phyloP scores from a whole-genome alignment of 2,888 invertebrate species.

The Patella pellucida region DNA sequence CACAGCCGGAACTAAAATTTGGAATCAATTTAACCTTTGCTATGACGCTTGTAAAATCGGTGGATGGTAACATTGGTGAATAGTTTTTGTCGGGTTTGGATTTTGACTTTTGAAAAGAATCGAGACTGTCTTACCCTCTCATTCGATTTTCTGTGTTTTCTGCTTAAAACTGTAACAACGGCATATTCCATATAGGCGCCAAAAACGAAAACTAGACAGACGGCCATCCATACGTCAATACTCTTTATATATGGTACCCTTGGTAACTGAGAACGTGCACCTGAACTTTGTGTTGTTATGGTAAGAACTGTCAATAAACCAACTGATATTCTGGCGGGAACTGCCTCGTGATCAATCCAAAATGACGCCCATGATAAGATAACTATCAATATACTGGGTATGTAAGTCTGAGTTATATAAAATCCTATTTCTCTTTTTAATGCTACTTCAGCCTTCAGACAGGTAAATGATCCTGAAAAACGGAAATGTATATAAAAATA shows the following conservation, averaged over 20 bases:
- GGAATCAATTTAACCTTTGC: too few species aligned
- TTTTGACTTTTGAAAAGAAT: too few species aligned
- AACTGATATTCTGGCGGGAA: conserved; percentile 48
- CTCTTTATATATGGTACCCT: conserved; percentile 41
- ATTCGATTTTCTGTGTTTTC: conserved; percentile 15
- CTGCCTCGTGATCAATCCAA: conserved; percentile 48
- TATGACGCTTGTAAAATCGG: too few species aligned
- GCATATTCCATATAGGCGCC: conserved; percentile 23
- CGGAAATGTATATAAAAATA: conserved; percentile 9
- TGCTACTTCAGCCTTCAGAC: conserved; percentile 35
- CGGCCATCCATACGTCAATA: conserved; percentile 25
- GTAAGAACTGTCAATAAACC: conserved; percentile 52
- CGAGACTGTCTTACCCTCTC: not conserved
- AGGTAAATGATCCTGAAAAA: conserved; percentile 37
- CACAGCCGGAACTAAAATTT: too few species aligned
- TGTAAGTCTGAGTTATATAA: conserved; percentile 40
- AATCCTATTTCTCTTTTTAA: conserved; percentile 37
- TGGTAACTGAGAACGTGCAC: conserved; percentile 40
- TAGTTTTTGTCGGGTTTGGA: not conserved
- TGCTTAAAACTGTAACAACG: conserved; percentile 12
- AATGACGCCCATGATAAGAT: conserved; percentile 46
- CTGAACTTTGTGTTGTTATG: conserved; percentile 49
- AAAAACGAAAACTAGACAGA: conserved; percentile 25
- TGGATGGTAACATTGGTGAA: not conserved
- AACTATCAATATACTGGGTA: conserved; percentile 44